phyloP scores from a whole-genome alignment of 2,888 invertebrate species.

The Epiblema foenella region DNA sequence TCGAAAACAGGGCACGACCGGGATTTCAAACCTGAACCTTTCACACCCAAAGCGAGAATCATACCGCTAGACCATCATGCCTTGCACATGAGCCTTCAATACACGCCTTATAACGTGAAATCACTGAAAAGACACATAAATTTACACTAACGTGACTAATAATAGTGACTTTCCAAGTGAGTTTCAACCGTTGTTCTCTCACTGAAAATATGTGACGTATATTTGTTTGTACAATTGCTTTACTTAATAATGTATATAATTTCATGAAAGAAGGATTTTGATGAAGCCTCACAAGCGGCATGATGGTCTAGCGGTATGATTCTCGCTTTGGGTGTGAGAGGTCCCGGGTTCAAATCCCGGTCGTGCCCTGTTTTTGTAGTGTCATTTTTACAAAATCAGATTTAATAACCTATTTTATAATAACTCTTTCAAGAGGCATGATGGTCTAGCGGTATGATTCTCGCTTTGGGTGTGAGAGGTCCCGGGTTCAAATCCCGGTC shows the following conservation, averaged over 20 bases:
- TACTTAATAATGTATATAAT: not conserved
- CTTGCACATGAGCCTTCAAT: constrained; percentile 36
- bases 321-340: constrained; percentile 68
- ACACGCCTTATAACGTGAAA: too few species aligned
- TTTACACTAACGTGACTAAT: too few species aligned
- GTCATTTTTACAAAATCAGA: not conserved
- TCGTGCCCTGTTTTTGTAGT: constrained; percentile 56
- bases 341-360: constrained; percentile 80
- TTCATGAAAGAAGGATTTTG: not conserved
- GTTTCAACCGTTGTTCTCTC: too few species aligned
- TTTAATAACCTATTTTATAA: not conserved
- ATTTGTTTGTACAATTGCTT: not conserved
- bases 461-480: constrained; percentile 70
- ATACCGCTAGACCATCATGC: constrained; percentile 77
- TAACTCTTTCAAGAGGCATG: constrained; percentile 12
- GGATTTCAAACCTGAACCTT: constrained; percentile 57
- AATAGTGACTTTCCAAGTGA: too few species aligned
- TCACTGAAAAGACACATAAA: too few species aligned
- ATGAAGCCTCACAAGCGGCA: constrained; percentile 4
- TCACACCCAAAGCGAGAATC: constrained; percentile 74
- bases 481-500: constrained; percentile 58
- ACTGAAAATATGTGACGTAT: not conserved
- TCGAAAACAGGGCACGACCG: constrained; percentile 50
- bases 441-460: constrained; percentile 64
- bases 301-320: constrained; percentile 57